Base-by-base conservation (phyloP, 35 echinoderm and acorn worm species). In the Stichopus chloronotus region DNA sequence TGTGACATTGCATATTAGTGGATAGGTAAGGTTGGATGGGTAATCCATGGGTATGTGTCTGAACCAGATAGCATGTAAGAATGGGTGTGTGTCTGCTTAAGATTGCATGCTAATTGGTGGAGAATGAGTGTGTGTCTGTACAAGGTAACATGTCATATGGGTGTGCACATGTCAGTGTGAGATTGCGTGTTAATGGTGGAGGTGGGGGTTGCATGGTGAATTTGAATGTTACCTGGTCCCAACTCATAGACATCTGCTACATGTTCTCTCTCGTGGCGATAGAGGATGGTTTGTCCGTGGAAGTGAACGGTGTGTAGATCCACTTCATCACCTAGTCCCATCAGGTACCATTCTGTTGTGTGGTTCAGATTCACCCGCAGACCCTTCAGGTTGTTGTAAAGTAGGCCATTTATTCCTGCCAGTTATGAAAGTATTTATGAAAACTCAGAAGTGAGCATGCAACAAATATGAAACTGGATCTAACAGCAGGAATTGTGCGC, bases 301-400 rank as follows among this genome's bases (percentile, higher is more conserved):
- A 99, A 99, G 63, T 99, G 95, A 13, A 99, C 95, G 1, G 97
- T 91, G 72, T 99, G 97, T 6, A 99, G 91, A 55, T 99, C 97
- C 1, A 93, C 93, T 52, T 94, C 93, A 63, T 92, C 91, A 12
- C 97, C 95, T 21, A 99, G 55, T 71, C 91, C 90, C 43, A 96
- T 81, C 19, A 96, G 88, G 61, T 96, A 96, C 93, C 95, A 96
- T 4, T 94, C 95, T 10, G 95, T 87, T 12, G 58, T 72, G 12
- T 96, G 80, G 54, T 63, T 90, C 5, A 94, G 63, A 0, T 54
- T 24, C 95, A 99, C 95, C 4, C 80, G 72, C 9, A 99, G 78
- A 63, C 94, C 72, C 23, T 93, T 76, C 2, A 96, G 94, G 79
- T 94, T 95, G n/a, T 90, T 76, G 57, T 92, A 99, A 1, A 99